Evolutionary conservation across 2,797 vertebrate genomes (phyloP).

Genomic region (Yasuhikotakia modesta): DNA sequence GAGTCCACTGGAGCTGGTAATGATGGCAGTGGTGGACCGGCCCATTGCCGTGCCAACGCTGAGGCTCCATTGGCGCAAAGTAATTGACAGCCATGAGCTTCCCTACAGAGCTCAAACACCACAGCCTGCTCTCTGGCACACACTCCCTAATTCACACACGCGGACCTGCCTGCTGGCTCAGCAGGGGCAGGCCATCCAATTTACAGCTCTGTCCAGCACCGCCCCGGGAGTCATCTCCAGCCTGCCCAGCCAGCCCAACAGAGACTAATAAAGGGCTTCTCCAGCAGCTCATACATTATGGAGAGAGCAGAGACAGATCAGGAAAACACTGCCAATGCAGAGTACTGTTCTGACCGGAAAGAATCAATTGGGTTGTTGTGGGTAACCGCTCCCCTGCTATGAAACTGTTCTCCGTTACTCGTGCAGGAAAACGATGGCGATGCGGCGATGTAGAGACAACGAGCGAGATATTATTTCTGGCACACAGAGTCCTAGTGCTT

Average conservation of each 20-base stretch:
- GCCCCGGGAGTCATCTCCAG: constrained; percentile 59
- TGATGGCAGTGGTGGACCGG: constrained; percentile 58
- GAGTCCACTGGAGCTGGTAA: constrained; percentile 61
- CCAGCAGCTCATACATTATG: constrained; percentile 63
- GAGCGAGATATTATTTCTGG: constrained; percentile 32
- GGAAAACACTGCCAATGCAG: constrained; percentile 52
- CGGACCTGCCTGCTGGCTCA: constrained; percentile 58
- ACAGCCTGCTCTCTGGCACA: constrained; percentile 42
- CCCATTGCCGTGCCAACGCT: constrained; percentile 51
- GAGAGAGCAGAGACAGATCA: constrained; percentile 51
- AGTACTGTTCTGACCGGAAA: constrained; percentile 50
- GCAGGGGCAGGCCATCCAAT: constrained; percentile 63
- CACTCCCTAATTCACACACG: constrained; percentile 58
- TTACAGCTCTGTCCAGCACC: constrained; percentile 62
- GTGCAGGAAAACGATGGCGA: not conserved
- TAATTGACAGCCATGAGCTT: constrained; percentile 61
- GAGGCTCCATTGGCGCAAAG: constrained; percentile 49
- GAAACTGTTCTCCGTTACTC: constrained; percentile 25
- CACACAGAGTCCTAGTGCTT: not conserved
- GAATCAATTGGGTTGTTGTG: constrained; percentile 54
- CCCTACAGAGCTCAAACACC: constrained; percentile 47
- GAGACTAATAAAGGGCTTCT: constrained; percentile 61
- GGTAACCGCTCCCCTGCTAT: constrained; percentile 44
- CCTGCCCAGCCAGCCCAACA: constrained; percentile 52
- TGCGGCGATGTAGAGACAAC: not conserved